phyloP scores from a whole-genome alignment of 2,888 invertebrate species.

The Polydrusus pterygomalis region DNA sequence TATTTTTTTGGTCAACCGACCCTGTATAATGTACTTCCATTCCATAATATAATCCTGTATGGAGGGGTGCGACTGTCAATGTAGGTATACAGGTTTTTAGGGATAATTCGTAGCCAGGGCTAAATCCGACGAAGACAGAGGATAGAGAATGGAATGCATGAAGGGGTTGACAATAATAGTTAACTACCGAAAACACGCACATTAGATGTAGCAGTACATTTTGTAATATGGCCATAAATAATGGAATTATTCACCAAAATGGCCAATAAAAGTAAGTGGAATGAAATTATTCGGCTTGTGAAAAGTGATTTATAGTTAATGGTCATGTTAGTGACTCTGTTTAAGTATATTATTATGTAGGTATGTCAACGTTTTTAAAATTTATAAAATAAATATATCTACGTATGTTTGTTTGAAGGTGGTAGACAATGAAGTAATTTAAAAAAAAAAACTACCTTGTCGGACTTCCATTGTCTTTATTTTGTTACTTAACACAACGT shows the following conservation, averaged over 20 bases:
- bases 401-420: too few species aligned
- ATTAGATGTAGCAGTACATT: constrained; percentile 17
- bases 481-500: too few species aligned
- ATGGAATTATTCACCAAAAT: constrained; percentile 42
- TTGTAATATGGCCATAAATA: constrained; percentile 42
- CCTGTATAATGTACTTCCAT: constrained; percentile 30
- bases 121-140: constrained; percentile 37
- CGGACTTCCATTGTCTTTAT: too few species aligned
- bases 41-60: constrained; percentile 43
- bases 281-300: constrained; percentile 27
- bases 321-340: constrained; percentile 1
- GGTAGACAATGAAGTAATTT: too few species aligned
- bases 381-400: too few species aligned
- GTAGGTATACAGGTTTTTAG: constrained; percentile 49
- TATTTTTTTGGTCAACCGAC: constrained; percentile 8
- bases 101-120: constrained; percentile 44
- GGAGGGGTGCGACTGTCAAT: constrained; percentile 46
- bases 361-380: not conserved
- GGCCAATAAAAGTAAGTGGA: constrained; percentile 50
- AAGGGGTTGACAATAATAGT: constrained; percentile 45
- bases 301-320: constrained; percentile 32
- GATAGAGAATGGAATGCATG: constrained; percentile 14
- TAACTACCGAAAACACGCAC: constrained; percentile 35
- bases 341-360: not conserved
- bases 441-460: too few species aligned